A percentile compares a stretch with the other conserved stretches of the same genome.
Conservation (phyloP, 2,888 invertebrate species). For the Acanthoscelides obtectus region DNA sequence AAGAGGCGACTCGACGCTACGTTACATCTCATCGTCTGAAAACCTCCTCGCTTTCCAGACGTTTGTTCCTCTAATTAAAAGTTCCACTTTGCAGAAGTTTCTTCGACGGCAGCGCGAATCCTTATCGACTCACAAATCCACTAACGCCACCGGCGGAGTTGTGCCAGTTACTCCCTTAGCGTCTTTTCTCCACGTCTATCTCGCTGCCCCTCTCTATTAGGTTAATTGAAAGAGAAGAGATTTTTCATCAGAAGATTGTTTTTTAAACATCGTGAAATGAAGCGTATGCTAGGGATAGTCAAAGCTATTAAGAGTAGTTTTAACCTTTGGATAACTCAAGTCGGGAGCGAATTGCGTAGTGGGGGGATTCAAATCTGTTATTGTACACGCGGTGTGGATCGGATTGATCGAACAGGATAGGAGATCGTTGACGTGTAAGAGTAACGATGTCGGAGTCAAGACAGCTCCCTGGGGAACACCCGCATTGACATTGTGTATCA, state of each 20-base stretch:
- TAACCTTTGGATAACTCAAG: no score
- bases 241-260: not conserved
- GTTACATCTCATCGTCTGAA: not conserved
- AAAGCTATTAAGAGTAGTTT: no score
- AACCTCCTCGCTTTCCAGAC: not conserved
- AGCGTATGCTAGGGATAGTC: no score
- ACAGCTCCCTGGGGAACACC: no score
- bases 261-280: not conserved
- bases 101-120: not conserved
- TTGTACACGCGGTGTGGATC: no score
- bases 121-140: not conserved
- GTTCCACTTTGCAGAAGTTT: not conserved
- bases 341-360: no score
- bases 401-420: no score
- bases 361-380: no score
- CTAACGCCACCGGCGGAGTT: not conserved
- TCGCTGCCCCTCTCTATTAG: not conserved
- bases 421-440: no score
- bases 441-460: no score
- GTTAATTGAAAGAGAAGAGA: not conserved
- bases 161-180: not conserved
- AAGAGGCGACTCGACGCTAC: not conserved
- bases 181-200: not conserved
- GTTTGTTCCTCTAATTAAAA: not conserved
- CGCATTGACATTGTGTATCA: no score